phyloP scores from a whole-genome alignment of 2,797 vertebrate genomes.

The Pseudochirops cupreus region DNA sequence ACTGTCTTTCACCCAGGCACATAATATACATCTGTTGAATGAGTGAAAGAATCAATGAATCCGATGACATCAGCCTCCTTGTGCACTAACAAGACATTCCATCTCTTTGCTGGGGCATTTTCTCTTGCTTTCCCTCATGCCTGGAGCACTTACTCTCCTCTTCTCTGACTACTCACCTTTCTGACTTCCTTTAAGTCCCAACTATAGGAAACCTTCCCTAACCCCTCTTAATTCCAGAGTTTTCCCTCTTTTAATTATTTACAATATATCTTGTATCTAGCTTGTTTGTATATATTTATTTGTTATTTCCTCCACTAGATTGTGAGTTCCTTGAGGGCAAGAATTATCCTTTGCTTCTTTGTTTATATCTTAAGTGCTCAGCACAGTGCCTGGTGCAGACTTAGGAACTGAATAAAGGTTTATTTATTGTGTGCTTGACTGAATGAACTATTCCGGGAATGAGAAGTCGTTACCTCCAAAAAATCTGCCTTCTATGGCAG shows the following conservation, averaged over 20 bases:
- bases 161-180: neutral
- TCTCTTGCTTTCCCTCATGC: too few species aligned
- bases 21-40: neutral
- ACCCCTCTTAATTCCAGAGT: neutral
- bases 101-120: neutral
- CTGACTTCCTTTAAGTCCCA: neutral
- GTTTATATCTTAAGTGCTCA: neutral
- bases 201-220: neutral
- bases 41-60: neutral
- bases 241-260: neutral
- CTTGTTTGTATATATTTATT: neutral
- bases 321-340: neutral
- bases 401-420: neutral
- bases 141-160: neutral
- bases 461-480: neutral
- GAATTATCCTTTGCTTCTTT: neutral
- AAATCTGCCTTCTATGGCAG: neutral
- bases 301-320: neutral
- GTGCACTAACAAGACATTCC: neutral
- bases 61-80: neutral
- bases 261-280: neutral
- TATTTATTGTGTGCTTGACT: neutral
- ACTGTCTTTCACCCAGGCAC: neutral
- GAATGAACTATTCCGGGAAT: neutral
- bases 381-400: neutral